These are phyloP conservation scores for Limnothrissa miodon DNA, from an alignment of 2,113 vertebrate genomes.

Conservation along the genomic window DNA sequence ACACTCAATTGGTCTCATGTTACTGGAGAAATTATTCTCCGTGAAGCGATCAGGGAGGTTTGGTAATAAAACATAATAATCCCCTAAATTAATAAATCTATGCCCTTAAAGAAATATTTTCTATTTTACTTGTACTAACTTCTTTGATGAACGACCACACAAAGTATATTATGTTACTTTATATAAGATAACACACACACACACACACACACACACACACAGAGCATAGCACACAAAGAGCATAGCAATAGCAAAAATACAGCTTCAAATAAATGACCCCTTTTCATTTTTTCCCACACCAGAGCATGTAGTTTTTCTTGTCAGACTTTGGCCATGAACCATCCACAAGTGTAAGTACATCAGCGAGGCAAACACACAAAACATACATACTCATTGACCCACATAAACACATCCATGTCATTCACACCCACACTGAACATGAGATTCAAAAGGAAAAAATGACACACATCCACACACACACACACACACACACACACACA, in stretches of 20 bases:
- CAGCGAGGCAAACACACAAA: background rate
- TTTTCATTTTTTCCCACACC: background rate
- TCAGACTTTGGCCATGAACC: background rate
- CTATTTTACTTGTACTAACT: no score
- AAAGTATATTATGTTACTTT: no score
- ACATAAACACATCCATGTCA: background rate
- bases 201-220: no score
- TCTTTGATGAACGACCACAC: no score
- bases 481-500: conserved; percentile 20
- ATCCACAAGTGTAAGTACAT: background rate
- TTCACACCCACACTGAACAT: background rate
- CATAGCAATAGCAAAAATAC: background rate
- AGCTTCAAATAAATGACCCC: background rate
- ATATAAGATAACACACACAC: no score
- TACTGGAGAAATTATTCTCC: no score
- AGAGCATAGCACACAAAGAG: no score
- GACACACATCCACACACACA: background rate
- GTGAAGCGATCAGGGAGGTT: no score
- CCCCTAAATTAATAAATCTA: no score
- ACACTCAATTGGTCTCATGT: no score
- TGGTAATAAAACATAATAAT: no score
- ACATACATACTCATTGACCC: background rate
- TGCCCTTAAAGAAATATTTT: no score
- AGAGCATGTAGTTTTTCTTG: background rate
- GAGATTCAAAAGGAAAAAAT: background rate